Percentiles rank a stretch among this genome's conserved stretches.
phyloP scores from a whole-genome alignment of 1,140 invertebrate species.

The Pogonomyrmex californicus region DNA sequence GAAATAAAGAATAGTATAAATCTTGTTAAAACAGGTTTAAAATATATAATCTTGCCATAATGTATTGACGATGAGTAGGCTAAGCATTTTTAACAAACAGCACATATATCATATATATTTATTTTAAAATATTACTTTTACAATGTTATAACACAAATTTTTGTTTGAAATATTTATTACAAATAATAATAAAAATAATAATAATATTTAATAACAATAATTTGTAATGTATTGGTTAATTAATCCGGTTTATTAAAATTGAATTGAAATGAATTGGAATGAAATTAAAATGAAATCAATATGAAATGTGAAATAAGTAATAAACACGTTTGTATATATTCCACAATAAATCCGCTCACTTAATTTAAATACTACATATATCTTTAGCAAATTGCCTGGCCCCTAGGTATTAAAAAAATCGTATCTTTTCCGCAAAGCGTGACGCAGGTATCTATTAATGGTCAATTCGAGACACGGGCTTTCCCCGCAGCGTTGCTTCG shows the following conservation, averaged over 20 bases:
- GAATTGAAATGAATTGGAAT: neutral
- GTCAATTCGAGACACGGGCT: conserved; percentile 41
- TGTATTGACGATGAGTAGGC: neutral
- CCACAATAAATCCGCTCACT: neutral
- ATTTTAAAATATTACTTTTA: neutral
- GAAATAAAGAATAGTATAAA: neutral
- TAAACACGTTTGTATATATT: conserved; percentile 13
- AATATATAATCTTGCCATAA: neutral
- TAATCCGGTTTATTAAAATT: neutral
- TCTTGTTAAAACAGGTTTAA: neutral
- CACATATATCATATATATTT: neutral
- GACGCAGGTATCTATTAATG: conserved; percentile 36
- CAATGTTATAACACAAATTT: neutral
- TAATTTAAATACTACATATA: conserved; percentile 53
- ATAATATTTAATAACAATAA: too few species aligned
- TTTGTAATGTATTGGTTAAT: neutral
- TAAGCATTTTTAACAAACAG: neutral
- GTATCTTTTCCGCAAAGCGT: neutral
- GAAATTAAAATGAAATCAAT: neutral
- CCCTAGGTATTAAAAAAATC: conserved; percentile 24
- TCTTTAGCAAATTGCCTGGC: neutral
- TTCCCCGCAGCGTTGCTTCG: conserved; percentile 50
- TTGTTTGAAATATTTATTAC: neutral
- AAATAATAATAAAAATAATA: too few species aligned
- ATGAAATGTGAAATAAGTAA: neutral